Evolutionary conservation across 2,888 invertebrate genomes (phyloP).

Genomic region (Maniola hyperantus): DNA sequence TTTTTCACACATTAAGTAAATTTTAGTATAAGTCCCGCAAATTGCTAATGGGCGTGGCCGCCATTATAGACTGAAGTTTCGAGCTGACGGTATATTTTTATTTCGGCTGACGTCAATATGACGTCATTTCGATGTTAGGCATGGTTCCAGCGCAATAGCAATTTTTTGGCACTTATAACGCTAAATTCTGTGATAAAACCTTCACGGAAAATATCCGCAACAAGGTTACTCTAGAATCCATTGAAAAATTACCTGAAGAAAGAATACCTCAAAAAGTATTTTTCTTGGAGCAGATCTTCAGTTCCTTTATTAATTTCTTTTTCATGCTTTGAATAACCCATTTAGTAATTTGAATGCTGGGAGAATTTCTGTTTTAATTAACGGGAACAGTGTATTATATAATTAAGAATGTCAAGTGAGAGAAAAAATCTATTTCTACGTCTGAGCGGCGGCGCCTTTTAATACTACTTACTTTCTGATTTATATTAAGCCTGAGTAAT

Average conservation of each 20-base stretch:
- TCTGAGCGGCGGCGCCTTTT: constrained; percentile 9
- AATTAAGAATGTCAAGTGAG: constrained; percentile 29
- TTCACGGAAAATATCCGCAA: background rate
- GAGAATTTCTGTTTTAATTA: constrained; percentile 33
- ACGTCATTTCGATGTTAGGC: too few relatives aligned
- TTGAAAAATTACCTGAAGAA: constrained; percentile 3
- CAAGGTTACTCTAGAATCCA: background rate
- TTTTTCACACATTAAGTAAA: too few relatives aligned
- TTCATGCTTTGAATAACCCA: constrained; percentile 31
- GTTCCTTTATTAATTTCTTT: constrained; percentile 30
- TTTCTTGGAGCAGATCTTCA: constrained; percentile 23
- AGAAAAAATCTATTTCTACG: constrained; percentile 21
- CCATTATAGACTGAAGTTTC: too few relatives aligned
- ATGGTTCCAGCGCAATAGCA: too few relatives aligned
- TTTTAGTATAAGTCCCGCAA: too few relatives aligned
- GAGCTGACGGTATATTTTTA: too few relatives aligned
- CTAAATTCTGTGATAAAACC: background rate
- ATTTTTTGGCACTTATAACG: too few relatives aligned
- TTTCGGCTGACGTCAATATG: too few relatives aligned
- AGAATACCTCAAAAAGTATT: constrained; percentile 12
- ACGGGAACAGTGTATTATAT: constrained; percentile 28
- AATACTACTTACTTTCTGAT: constrained; percentile 8
- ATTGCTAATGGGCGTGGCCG: too few relatives aligned
- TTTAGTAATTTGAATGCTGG: constrained; percentile 32
- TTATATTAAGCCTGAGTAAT: constrained; percentile 12